Base-by-base conservation (phyloP, 2,113 vertebrate genomes). In the Motacilla tschutschensis region DNA sequence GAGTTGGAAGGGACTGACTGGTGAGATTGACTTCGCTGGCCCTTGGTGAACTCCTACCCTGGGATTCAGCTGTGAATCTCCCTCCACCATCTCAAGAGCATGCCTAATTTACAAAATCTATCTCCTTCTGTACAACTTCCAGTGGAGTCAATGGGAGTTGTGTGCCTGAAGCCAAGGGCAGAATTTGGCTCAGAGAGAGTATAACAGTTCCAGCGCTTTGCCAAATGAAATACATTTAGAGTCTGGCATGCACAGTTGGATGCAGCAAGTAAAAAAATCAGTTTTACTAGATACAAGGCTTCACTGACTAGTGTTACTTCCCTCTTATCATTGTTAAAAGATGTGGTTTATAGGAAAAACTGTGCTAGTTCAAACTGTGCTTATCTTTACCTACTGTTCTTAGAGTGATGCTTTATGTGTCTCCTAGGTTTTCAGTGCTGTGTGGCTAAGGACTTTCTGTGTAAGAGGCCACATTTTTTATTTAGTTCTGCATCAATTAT, bases 201-300 rank as follows among this genome's bases (percentile, higher is more conserved):
- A 44, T 87, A 92, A 92, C 75, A 89, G 82, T 76, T 94, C 76
- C 85, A 85, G 72, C 40, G 51, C 72, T 93, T 90, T 92, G 82
- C 89, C 87, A 95, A 94, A 95, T 95, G 81, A 95, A 94, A 94
- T 92, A 91, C 78, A 95, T 95, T 93, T 95, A 79, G 92, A 79
- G 59, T 92, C 78, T 94, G 94, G 89, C 94, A 94, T 91, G 91
- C 88, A 94, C 91, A 91, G 88, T 81, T 92, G 90, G 91, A 89
- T 84, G 77, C 60, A 86, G 77, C 81, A 93, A 92, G 83, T 81
- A 88, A 91, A 93, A 93, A 94, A 93, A 94, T 90, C 93, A 94
- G 83, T 89, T 94, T 90, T 65, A 41, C 75, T 86, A 64, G 86
- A 21, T 81, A 66, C 55, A 70, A 84, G 55, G 19, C 47, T 88